phyloP scores from a whole-genome alignment of 2,888 invertebrate genomes.

The Hetaerina titia region DNA sequence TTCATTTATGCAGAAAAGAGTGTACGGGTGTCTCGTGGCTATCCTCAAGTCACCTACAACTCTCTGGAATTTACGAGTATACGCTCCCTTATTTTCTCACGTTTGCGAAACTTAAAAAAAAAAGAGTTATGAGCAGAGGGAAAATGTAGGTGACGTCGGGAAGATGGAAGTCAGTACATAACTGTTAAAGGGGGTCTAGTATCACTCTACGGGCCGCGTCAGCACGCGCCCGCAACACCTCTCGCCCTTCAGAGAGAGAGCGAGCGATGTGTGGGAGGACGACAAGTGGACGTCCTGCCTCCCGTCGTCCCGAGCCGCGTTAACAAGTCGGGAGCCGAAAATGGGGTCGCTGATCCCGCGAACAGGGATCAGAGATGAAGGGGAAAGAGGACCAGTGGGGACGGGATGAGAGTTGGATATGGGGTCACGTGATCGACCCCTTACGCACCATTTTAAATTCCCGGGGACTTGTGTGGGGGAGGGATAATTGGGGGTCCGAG shows the following conservation, averaged over 20 bases:
- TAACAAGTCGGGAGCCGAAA: not conserved
- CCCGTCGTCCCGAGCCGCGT: not conserved
- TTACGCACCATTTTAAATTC: constrained; percentile 8
- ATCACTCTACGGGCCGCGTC: no score
- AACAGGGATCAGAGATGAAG: not conserved
- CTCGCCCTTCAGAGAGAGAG: not conserved
- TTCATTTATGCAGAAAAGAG: no score
- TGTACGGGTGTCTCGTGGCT: no score
- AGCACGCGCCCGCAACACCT: no score
- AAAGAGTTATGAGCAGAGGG: no score
- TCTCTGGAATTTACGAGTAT: no score
- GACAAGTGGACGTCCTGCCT: not conserved
- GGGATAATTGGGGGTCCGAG: not conserved
- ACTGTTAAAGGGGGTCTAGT: no score
- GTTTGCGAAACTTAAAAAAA: no score
- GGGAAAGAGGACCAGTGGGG: not conserved
- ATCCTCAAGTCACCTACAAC: no score
- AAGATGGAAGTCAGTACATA: no score
- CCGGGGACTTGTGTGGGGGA: not conserved
- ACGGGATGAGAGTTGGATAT: not conserved
- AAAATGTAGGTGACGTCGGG: no score
- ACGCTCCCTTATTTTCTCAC: no score
- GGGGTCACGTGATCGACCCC: constrained; percentile 32
- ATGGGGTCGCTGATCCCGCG: constrained; percentile 28
- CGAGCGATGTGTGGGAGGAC: not conserved